These are phyloP conservation scores for Saguinus imperator DNA, from an alignment of 2,113 vertebrate genomes.

Conservation along the genomic window DNA sequence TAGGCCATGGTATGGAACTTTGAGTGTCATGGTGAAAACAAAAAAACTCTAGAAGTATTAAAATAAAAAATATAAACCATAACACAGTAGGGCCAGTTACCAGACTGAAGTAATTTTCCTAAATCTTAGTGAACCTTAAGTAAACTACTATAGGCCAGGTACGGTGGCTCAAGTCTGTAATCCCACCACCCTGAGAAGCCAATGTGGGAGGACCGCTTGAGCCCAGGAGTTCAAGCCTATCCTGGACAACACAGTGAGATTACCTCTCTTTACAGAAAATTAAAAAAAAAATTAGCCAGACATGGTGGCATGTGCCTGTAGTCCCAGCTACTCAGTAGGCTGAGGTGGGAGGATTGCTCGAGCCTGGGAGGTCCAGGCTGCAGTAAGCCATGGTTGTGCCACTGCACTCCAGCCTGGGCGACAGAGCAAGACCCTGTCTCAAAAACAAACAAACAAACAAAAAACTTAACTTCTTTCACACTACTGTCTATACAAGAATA, in stretches of 20 bases:
- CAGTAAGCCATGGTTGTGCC: too few species aligned
- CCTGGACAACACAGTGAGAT: neutral
- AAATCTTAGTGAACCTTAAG: constrained; percentile 2
- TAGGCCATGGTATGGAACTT: neutral
- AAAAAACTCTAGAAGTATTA: neutral
- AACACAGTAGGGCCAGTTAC: neutral
- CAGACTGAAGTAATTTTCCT: constrained; percentile 15
- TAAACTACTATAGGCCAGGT: neutral
- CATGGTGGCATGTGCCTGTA: neutral
- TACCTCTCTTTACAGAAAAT: too few species aligned
- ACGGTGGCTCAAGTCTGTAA: neutral
- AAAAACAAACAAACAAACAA: neutral
- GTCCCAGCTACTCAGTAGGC: neutral
- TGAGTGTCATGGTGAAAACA: neutral
- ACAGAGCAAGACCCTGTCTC: neutral
- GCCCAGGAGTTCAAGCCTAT: neutral
- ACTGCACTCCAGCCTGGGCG: neutral
- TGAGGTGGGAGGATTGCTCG: neutral
- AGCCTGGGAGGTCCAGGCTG: neutral
- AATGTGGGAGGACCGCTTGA: neutral
- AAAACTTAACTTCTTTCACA: neutral
- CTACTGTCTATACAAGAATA: neutral
- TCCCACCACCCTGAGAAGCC: neutral
- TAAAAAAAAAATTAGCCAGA: neutral
- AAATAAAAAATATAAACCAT: neutral